Conservation (phyloP, 2,797 vertebrate genomes). For the Chaunax sp. region DNA sequence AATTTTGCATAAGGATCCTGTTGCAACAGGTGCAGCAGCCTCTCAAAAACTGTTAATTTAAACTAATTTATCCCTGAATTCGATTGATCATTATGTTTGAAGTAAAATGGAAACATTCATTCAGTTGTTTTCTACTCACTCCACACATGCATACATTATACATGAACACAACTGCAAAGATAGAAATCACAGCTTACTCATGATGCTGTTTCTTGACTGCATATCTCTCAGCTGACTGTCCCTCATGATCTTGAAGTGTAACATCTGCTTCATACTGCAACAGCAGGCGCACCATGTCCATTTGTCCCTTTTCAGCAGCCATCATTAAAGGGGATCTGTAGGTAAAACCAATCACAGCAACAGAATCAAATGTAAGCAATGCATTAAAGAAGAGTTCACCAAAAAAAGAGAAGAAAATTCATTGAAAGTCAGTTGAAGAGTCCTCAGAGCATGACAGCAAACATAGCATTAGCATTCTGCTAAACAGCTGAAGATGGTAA, state of each 20-base stretch:
- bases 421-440: too few relatives aligned
- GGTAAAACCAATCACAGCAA: conserved; percentile 23
- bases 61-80: too few relatives aligned
- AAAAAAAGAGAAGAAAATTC: too few relatives aligned
- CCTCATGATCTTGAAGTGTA: conserved; percentile 83
- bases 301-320: conserved; percentile 85
- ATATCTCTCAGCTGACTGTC: conserved; percentile 87
- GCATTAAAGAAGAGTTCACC: too few relatives aligned
- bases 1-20: too few relatives aligned
- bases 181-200: conserved; percentile 80
- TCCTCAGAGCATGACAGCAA: too few relatives aligned
- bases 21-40: too few relatives aligned
- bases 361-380: not conserved
- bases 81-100: too few relatives aligned
- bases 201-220: conserved; percentile 86
- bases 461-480: too few relatives aligned
- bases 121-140: not conserved
- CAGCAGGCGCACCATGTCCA: conserved; percentile 84
- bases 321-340: conserved; percentile 89
- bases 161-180: not conserved
- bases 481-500: too few relatives aligned
- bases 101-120: not conserved
- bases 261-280: conserved; percentile 84
- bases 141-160: not conserved
- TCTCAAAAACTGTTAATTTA: too few relatives aligned